These are phyloP conservation scores for Hirtodrosophila cameraria DNA, from an alignment of 2,888 invertebrate species.

Conservation along the genomic window DNA sequence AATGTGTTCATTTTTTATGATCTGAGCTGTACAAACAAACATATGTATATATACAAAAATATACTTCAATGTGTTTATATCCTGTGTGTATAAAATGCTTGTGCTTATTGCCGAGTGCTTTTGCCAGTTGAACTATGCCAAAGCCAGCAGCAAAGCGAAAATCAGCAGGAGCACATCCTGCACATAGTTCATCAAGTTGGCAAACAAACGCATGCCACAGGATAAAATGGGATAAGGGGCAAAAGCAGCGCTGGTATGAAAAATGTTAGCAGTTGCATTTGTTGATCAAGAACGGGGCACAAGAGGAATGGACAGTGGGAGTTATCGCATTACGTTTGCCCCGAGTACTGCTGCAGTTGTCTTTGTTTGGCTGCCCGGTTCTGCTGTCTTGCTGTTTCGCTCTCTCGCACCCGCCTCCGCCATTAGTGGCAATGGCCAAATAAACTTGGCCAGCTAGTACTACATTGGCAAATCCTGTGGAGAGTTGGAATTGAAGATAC, in stretches of 20 bases:
- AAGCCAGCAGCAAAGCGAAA: constrained; percentile 35
- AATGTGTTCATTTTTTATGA: constrained; percentile 50
- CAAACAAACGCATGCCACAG: constrained; percentile 70
- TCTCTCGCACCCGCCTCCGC: constrained; percentile 10
- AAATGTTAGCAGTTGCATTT: constrained; percentile 64
- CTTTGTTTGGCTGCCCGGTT: constrained; percentile 33
- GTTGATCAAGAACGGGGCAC: constrained; percentile 21
- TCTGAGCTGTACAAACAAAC: constrained; percentile 7
- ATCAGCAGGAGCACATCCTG: constrained; percentile 44
- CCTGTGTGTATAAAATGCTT: constrained; percentile 23
- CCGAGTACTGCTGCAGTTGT: constrained; percentile 22
- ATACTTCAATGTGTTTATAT: neutral
- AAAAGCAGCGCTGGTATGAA: constrained; percentile 32
- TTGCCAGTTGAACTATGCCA: constrained; percentile 46
- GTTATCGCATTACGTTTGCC: constrained; percentile 56
- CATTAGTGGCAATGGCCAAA: constrained; percentile 43
- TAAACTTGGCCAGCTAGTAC: constrained; percentile 49
- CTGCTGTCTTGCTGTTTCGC: no score
- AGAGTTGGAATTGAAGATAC: constrained; percentile 8
- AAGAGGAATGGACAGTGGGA: neutral
- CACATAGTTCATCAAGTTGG: constrained; percentile 71
- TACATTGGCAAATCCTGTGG: constrained; percentile 6
- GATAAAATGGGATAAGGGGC: neutral
- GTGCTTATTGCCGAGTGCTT: constrained; percentile 33
- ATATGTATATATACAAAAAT: constrained; percentile 3